Evolutionary conservation across 1,140 invertebrate genomes (phyloP).

Genomic region (Ceratina calcarata): DNA sequence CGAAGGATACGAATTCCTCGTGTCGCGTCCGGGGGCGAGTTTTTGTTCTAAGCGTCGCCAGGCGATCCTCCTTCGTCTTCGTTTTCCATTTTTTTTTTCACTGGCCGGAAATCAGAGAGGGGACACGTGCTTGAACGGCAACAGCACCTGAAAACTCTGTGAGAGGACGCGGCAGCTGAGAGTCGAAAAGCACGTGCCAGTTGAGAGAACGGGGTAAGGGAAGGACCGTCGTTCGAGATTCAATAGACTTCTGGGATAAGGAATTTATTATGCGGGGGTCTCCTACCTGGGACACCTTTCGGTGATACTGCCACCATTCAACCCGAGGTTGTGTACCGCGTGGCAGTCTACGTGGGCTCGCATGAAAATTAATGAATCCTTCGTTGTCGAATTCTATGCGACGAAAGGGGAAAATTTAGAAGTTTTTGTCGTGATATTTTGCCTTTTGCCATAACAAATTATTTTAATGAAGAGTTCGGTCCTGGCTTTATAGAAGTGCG

Average conservation of each 20-base stretch:
- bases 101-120: slow-evolving; percentile 49
- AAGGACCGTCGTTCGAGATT: slow-evolving; percentile 42
- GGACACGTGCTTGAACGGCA: slow-evolving; percentile 63
- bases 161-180: slow-evolving; percentile 61
- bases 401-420: neutral
- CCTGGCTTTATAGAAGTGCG: neutral
- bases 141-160: slow-evolving; percentile 56
- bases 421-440: neutral
- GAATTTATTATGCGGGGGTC: slow-evolving; percentile 68
- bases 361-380: slow-evolving; percentile 57
- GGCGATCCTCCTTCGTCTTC: neutral
- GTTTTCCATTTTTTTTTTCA: neutral
- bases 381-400: neutral
- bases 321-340: slow-evolving; percentile 42
- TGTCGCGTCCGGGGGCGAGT: slow-evolving; percentile 15
- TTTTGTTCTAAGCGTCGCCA: slow-evolving; percentile 56
- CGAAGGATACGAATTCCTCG: slow-evolving; percentile 13
- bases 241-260: slow-evolving; percentile 62
- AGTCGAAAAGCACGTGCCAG: slow-evolving; percentile 64
- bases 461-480: too few relatives aligned
- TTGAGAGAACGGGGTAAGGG: slow-evolving; percentile 52
- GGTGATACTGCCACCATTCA: slow-evolving; percentile 56
- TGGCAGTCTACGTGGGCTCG: slow-evolving; percentile 41
- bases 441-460: neutral
- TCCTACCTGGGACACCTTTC: slow-evolving; percentile 40